A percentile compares a stretch with the other conserved stretches of the same genome.
Evolutionary conservation across 2,113 vertebrate genomes (phyloP).

Genomic region (Gopherus evgoodei): DNA sequence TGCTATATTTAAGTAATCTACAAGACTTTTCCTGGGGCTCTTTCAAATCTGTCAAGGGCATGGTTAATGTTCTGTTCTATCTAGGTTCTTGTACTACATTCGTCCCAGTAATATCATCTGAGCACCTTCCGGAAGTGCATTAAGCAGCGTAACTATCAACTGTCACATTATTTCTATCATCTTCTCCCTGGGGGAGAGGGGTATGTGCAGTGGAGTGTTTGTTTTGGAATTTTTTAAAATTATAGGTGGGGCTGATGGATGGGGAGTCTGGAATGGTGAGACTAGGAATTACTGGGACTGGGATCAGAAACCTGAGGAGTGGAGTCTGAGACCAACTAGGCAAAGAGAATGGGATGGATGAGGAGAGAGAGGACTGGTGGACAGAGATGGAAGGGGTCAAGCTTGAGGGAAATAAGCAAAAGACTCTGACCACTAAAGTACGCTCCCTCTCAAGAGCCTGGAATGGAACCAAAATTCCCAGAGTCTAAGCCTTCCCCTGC

Average conservation of each 20-base stretch:
- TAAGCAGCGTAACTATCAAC: not conserved
- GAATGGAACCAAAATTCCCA: too few species aligned
- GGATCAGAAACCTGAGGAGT: not conserved
- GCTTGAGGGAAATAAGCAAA: too few species aligned
- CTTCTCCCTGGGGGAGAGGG: not conserved
- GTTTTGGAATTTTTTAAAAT: not conserved
- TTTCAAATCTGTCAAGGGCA: slow-evolving; percentile 43
- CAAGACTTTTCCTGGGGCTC: not conserved
- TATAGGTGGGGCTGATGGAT: not conserved
- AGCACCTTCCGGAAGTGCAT: not conserved
- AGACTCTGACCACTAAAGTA: too few species aligned
- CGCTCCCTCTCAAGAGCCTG: too few species aligned
- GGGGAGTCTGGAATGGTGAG: not conserved
- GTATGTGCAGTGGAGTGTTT: not conserved
- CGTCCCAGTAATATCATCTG: not conserved
- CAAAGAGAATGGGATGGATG: too few species aligned
- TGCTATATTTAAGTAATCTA: slow-evolving; percentile 17
- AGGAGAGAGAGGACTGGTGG: too few species aligned
- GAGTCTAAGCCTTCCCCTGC: too few species aligned
- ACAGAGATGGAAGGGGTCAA: too few species aligned
- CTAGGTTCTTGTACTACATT: not conserved
- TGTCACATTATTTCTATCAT: not conserved
- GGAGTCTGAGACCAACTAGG: not conserved
- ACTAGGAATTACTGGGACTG: not conserved
- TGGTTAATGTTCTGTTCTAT: slow-evolving; percentile 56